Percentiles rank a stretch among this genome's conserved stretches.
phyloP scores from a whole-genome alignment of 2,797 vertebrate genomes.

The Lepus oiostolus region DNA sequence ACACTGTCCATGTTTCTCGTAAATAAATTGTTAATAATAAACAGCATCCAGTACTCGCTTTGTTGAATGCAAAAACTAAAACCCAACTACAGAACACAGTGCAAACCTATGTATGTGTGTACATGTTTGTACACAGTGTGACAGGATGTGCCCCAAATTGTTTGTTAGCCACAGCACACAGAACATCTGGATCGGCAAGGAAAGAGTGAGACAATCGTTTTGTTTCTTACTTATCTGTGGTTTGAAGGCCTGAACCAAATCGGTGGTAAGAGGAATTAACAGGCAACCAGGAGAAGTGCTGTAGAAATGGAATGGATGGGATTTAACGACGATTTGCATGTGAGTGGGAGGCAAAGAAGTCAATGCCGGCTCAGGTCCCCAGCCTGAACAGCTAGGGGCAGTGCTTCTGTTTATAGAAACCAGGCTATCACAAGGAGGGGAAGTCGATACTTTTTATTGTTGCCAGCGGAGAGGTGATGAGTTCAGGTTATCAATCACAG shows the following conservation, averaged over 20 bases:
- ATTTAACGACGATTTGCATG: slow-evolving; percentile 17
- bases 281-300: not conserved
- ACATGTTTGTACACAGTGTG: not conserved
- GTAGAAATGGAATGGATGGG: not conserved
- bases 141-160: not conserved
- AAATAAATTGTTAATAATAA: slow-evolving; percentile 30
- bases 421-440: not conserved
- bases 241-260: not conserved
- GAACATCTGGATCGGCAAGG: not conserved
- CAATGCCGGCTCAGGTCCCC: not conserved
- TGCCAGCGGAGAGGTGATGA: slow-evolving; percentile 35
- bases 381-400: not conserved
- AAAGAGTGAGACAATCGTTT: not conserved
- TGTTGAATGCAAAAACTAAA: slow-evolving; percentile 41
- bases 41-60: not conserved
- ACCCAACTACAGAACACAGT: not conserved
- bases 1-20: not conserved
- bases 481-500: slow-evolving; percentile 38
- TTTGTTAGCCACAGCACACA: not conserved
- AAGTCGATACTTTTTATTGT: slow-evolving; percentile 27
- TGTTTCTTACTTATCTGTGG: not conserved
- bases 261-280: not conserved
- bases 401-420: not conserved
- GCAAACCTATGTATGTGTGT: not conserved
- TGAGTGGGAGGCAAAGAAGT: slow-evolving; percentile 15